Evolutionary conservation across 2,113 vertebrate genomes (phyloP).

Genomic region (Sylvia atricapilla): DNA sequence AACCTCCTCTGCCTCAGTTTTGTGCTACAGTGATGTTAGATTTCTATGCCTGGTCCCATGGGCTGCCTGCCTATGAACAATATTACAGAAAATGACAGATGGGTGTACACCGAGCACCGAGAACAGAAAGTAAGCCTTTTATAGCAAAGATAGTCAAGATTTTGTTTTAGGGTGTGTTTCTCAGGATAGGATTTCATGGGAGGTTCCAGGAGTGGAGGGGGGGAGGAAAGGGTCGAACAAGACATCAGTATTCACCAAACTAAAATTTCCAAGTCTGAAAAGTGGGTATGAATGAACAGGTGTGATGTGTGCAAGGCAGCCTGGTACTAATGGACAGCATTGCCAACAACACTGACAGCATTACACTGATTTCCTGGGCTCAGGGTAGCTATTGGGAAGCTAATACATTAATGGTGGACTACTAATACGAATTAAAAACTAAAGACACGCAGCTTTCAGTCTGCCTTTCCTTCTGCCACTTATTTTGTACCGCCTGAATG

Average conservation of each 20-base stretch:
- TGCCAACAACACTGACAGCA: background rate
- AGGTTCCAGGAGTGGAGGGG: too few species aligned
- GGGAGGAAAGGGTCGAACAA: background rate
- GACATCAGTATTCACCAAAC: background rate
- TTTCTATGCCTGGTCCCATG: background rate
- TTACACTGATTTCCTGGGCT: background rate
- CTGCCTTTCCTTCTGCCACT: constrained; percentile 66
- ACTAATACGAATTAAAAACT: constrained; percentile 61
- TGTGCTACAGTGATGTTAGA: background rate
- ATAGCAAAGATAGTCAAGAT: background rate
- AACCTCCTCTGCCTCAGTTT: background rate
- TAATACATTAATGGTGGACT: constrained; percentile 36
- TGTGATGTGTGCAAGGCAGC: background rate
- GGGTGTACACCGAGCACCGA: background rate
- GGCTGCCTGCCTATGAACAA: background rate
- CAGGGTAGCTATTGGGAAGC: background rate
- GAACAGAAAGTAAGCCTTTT: background rate
- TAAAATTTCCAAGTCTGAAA: background rate
- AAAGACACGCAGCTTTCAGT: constrained; percentile 60
- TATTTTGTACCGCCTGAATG: constrained; percentile 64
- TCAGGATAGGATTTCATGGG: background rate
- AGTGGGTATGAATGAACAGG: background rate
- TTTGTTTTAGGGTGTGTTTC: background rate
- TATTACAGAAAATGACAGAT: background rate
- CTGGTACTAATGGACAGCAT: constrained; percentile 1